Conservation (phyloP, 1,140 invertebrate species). For the Muscidifurax raptorellus region DNA sequence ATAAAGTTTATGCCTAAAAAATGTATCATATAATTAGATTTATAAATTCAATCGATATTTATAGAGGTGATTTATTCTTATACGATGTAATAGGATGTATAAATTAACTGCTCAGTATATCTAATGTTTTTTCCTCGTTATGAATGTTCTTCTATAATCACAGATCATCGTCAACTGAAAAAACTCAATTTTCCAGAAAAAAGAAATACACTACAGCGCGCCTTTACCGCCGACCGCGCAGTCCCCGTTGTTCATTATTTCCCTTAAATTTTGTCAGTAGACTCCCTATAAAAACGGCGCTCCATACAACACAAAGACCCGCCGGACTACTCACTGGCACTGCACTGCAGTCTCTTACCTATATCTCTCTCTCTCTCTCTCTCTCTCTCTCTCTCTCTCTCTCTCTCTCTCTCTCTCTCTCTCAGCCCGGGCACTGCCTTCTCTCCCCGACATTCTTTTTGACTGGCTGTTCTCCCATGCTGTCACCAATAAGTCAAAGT, state of each 20-base stretch:
- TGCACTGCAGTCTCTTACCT: neutral
- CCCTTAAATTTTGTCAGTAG: neutral
- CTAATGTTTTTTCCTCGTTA: no score
- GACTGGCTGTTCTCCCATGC: constrained; percentile 56
- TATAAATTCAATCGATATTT: no score
- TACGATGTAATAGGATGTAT: no score
- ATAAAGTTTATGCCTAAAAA: no score
- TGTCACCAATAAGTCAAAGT: constrained; percentile 76
- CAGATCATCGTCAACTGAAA: no score
- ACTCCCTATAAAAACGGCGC: neutral
- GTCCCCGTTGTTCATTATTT: constrained; percentile 1
- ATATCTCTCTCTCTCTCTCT: constrained; percentile 33
- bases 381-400: constrained; percentile 33
- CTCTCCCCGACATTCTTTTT: constrained; percentile 50
- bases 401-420: constrained; percentile 22
- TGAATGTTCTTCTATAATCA: no score
- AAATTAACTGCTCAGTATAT: no score
- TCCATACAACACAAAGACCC: neutral
- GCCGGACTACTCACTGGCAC: no score
- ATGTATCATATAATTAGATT: no score
- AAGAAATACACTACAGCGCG: neutral
- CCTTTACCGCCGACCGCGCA: neutral
- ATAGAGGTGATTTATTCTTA: no score
- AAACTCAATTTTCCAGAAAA: neutral
- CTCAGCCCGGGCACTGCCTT: constrained; percentile 13